phyloP scores from a whole-genome alignment of 2,888 invertebrate genomes.

The Ophioninae sp. region DNA sequence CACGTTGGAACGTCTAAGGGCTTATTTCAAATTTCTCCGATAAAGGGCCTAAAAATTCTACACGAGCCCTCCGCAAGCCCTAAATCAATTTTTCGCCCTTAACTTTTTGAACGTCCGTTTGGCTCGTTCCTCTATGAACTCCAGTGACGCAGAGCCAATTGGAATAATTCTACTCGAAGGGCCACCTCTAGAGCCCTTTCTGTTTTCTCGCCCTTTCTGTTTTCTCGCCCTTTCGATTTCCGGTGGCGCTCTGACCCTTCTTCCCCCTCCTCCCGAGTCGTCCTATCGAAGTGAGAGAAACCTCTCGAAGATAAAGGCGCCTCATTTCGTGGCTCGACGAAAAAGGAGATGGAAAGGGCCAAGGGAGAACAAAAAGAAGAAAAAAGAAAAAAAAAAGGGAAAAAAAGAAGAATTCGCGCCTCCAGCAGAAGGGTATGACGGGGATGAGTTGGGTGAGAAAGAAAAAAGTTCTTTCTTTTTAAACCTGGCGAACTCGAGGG shows the following conservation, averaged over 20 bases:
- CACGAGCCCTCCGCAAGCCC: too few species aligned
- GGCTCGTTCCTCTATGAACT: too few species aligned
- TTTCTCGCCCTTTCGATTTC: conserved; percentile 43
- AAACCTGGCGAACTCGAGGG: conserved; percentile 46
- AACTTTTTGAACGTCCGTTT: too few species aligned
- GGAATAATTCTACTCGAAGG: background rate
- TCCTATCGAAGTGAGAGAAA: conserved; percentile 45
- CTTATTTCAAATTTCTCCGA: too few species aligned
- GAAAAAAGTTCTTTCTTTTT: conserved; percentile 43
- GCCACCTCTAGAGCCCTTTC: background rate
- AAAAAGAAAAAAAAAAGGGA: background rate
- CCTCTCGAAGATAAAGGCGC: conserved; percentile 57
- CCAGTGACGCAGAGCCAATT: background rate
- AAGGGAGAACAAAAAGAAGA: conserved; percentile 3
- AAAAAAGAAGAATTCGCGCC: background rate
- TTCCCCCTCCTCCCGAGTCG: too few species aligned
- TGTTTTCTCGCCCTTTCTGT: conserved; percentile 25
- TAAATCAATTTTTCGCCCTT: too few species aligned
- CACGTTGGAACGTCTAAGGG: too few species aligned
- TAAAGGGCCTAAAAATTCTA: too few species aligned
- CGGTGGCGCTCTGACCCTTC: conserved; percentile 31
- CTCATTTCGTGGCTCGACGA: conserved; percentile 43
- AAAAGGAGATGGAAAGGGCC: background rate
- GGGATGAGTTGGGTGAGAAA: conserved; percentile 36
- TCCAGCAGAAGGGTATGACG: conserved; percentile 16